Evolutionary conservation across 2,797 vertebrate species (phyloP).

Genomic region (Perodicticus potto): DNA sequence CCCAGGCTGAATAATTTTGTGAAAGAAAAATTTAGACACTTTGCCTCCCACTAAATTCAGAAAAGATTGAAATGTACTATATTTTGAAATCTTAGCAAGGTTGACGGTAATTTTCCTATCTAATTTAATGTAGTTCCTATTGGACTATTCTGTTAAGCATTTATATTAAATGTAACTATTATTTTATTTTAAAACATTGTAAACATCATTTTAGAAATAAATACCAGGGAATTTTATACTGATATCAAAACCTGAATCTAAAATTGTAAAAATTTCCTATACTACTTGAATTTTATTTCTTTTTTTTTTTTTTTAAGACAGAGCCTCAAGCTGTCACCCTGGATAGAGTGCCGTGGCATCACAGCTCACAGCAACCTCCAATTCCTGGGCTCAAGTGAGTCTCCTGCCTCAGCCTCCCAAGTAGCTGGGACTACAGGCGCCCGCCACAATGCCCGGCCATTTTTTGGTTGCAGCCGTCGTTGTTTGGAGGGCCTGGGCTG

Average conservation of each 20-base stretch:
- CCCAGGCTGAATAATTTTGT: background rate
- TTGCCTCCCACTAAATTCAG: slow-evolving; percentile 38
- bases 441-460: too few relatives aligned
- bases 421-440: too few relatives aligned
- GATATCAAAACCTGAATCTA: slow-evolving; percentile 8
- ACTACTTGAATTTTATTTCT: slow-evolving; percentile 37
- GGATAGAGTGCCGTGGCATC: too few relatives aligned
- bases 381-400: too few relatives aligned
- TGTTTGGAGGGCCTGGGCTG: too few relatives aligned
- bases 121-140: slow-evolving; percentile 16
- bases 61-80: background rate
- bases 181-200: slow-evolving; percentile 58
- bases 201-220: slow-evolving; percentile 53
- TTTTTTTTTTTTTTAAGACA: too few relatives aligned
- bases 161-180: background rate
- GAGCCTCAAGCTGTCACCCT: too few relatives aligned
- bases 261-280: slow-evolving; percentile 12
- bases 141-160: slow-evolving; percentile 2
- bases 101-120: background rate
- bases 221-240: slow-evolving; percentile 24
- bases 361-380: too few relatives aligned
- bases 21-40: background rate
- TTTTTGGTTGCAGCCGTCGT: too few relatives aligned
- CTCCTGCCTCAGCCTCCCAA: too few relatives aligned
- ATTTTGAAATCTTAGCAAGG: slow-evolving; percentile 12